Evolutionary conservation across 2,797 vertebrate genomes (phyloP).

Genomic region (Phataginus tricuspis): DNA sequence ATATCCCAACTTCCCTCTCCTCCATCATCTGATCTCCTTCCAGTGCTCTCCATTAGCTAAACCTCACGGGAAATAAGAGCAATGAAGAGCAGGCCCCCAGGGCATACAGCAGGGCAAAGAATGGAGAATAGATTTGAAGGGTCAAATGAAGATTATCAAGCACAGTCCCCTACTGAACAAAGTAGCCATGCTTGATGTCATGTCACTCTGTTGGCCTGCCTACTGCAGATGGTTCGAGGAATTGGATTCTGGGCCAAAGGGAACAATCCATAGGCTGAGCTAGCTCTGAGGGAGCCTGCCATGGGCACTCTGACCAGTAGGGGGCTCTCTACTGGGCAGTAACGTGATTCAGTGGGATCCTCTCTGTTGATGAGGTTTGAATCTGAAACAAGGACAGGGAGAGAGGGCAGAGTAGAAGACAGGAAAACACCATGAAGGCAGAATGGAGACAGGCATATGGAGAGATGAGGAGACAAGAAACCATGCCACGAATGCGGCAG

Average conservation of each 20-base stretch:
- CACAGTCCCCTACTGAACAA: neutral
- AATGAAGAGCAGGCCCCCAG: neutral
- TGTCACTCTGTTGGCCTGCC: neutral
- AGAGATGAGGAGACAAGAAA: slow-evolving; percentile 22
- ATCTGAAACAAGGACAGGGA: neutral
- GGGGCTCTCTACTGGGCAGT: neutral
- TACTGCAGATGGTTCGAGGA: neutral
- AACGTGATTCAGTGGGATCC: neutral
- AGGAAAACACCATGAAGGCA: neutral
- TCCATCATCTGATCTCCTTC: neutral
- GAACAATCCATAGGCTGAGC: neutral
- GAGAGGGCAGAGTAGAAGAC: neutral
- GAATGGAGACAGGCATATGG: neutral
- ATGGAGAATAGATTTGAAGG: neutral
- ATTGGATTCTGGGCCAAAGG: neutral
- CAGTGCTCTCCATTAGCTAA: neutral
- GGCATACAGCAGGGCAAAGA: neutral
- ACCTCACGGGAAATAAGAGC: neutral
- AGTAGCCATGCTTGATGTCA: neutral
- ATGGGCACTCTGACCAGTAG: neutral
- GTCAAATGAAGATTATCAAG: neutral
- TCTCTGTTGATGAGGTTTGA: neutral
- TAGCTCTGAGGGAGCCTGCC: neutral
- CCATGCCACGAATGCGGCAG: neutral
- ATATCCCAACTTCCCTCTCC: neutral